Percentiles rank a stretch among this genome's conserved stretches.
Conservation (phyloP, 1,140 invertebrate species). For the Brachionus koreanus region DNA sequence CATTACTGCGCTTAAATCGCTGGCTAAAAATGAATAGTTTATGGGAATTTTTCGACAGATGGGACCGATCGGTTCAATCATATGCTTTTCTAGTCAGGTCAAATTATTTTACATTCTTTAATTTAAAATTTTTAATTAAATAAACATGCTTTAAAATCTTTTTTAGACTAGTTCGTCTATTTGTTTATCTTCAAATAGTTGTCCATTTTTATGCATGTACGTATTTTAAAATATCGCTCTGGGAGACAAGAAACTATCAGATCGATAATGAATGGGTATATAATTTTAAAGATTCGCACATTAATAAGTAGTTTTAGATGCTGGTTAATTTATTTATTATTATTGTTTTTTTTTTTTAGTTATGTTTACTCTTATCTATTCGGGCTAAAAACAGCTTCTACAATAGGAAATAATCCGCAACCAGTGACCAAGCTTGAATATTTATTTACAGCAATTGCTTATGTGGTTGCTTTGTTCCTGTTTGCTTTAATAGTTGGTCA, state of each 20-base stretch:
- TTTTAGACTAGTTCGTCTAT: constrained; percentile 18
- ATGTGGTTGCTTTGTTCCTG: constrained; percentile 90
- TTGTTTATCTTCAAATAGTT: constrained; percentile 32
- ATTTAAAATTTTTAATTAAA: background rate
- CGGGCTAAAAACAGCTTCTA: constrained; percentile 88
- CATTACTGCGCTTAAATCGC: background rate
- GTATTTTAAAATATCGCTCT: constrained; percentile 44
- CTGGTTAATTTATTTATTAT: background rate
- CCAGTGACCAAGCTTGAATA: constrained; percentile 80
- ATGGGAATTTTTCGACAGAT: constrained; percentile 42
- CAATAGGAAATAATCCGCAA: constrained; percentile 89
- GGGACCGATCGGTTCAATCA: constrained; percentile 36
- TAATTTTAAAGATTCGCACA: constrained; percentile 31
- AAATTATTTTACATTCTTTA: background rate
- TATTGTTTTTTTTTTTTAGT: constrained; percentile 52
- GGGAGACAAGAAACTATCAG: background rate
- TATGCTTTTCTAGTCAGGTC: constrained; percentile 4
- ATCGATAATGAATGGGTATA: constrained; percentile 44
- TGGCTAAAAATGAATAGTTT: constrained; percentile 30
- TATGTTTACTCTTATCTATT: constrained; percentile 92
- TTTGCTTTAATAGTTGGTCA: constrained; percentile 90
- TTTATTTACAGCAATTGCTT: constrained; percentile 86
- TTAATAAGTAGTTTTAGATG: background rate
- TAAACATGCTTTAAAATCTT: too few relatives aligned
- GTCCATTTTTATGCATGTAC: constrained; percentile 40